Conservation (phyloP, 2,888 invertebrate species). For the Troides oblongomaculatus region DNA sequence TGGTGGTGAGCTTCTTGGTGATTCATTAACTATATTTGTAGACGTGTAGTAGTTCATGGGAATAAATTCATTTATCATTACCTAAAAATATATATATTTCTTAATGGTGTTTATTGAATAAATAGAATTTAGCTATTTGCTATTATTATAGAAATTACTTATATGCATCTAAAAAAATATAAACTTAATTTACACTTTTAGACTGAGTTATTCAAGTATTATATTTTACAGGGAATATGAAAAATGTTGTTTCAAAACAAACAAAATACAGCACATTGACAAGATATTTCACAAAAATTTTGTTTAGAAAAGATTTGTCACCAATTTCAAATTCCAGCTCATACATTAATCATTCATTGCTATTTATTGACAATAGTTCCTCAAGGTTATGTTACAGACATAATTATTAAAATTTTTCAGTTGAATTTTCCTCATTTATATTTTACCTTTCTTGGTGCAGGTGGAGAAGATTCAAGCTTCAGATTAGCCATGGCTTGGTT, state of each 20-base stretch:
- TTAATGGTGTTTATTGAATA: not conserved
- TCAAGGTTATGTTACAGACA: too few species aligned
- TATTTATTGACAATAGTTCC: not conserved
- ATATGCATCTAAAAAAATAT: too few species aligned
- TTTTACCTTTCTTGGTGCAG: conserved; percentile 56
- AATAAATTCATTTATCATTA: conserved; percentile 63
- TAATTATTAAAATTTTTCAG: too few species aligned
- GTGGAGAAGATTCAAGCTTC: conserved; percentile 60
- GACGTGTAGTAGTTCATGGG: conserved; percentile 63
- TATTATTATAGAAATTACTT: too few species aligned
- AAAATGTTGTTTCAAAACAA: too few species aligned
- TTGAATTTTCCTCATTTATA: not conserved
- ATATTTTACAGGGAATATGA: too few species aligned
- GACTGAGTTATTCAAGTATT: too few species aligned
- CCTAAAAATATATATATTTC: conserved; percentile 39
- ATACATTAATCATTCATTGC: not conserved
- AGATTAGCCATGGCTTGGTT: conserved; percentile 59
- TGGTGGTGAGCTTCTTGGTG: conserved; percentile 61
- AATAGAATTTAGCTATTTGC: too few species aligned
- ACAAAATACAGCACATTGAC: too few species aligned
- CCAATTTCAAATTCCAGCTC: not conserved
- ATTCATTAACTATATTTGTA: conserved; percentile 52
- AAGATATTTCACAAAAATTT: too few species aligned
- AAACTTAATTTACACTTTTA: too few species aligned
- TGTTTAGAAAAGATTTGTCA: too few species aligned